Base-by-base conservation (phyloP, 2,797 vertebrate species). In the Salmo trutta region DNA sequence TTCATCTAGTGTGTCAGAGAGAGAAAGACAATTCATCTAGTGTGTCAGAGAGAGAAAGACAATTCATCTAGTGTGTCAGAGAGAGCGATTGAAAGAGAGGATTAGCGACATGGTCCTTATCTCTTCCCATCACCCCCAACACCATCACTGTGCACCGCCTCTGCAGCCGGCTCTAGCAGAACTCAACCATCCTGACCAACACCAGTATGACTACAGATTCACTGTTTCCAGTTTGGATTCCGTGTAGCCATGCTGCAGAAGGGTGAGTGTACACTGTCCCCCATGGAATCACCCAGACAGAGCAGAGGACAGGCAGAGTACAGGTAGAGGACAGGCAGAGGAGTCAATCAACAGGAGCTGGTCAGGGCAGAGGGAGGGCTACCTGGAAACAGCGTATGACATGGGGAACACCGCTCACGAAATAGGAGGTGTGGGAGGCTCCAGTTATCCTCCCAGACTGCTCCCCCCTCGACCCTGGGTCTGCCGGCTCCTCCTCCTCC, bases 381-480 rank as follows among this genome's bases (percentile, higher is more conserved):
- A 94, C 93, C 93, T 94, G 90, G 83, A 87, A 93, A 85, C 92
- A 90, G 81, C 87, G 90, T 80, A 90, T 84, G 89, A 93, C 90
- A 84, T 81, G 84, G 16, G 90, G 91, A 82, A 84, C 89, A 54
- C 85, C 76, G 33, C 89, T 90, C 84, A 82, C 85, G 83, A 89
- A 90, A 91, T 78, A 88, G 73, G 87, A 88, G 87, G 88, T 89
- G 3, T 83, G 84, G 29, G 86, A 90, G 74, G 79, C 84, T 86
- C 86, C 91, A 33, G 74, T 77, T 82, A 86, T 82, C 80, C 66
- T 83, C 74, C 81, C 83, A 36, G 85, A 87, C 77, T 24, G 12
- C 77, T 85, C 72, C 1, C 17, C 77, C 75, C 75, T 81, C 0
- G 84, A 71, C 75, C 75, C 81, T 0, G 84, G 69, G 83, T 65